phyloP scores from a whole-genome alignment of 2,113 vertebrate species.

The Gambusia affinis region DNA sequence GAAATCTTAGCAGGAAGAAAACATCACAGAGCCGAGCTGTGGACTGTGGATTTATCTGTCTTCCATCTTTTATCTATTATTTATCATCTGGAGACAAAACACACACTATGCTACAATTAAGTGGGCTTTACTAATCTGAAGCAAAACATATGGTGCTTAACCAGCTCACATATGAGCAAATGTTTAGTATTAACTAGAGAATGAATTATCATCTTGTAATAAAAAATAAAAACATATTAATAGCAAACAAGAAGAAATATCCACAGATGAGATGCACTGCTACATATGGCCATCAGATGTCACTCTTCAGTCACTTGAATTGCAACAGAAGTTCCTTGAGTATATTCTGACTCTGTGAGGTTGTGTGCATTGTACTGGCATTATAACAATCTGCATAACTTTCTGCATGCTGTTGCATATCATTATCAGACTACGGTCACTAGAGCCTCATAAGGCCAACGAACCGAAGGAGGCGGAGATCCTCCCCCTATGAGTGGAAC shows the following conservation, averaged over 20 bases:
- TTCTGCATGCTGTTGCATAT: constrained; percentile 27
- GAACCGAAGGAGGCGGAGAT: constrained; percentile 96
- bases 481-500: constrained; percentile 93
- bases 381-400: constrained; percentile 2
- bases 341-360: constrained; percentile 1
- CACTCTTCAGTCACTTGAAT: constrained; percentile 63
- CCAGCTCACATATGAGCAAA: not conserved
- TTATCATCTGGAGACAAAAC: constrained; percentile 28
- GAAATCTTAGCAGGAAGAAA: constrained; percentile 38
- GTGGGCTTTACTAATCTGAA: not conserved
- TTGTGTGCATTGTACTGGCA: not conserved
- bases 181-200: not conserved
- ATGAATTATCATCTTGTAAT: not conserved
- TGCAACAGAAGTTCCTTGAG: not conserved
- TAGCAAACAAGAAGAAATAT: not conserved
- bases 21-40: constrained; percentile 15
- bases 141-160: not conserved
- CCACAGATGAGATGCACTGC: constrained; percentile 19
- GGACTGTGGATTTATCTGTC: constrained; percentile 36
- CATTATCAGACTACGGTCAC: constrained; percentile 62
- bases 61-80: constrained; percentile 46
- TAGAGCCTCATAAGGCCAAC: constrained; percentile 64
- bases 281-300: constrained; percentile 65
- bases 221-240: constrained; percentile 4
- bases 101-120: constrained; percentile 20